Conservation (phyloP, 1,140 invertebrate genomes). For the Colletes gigas region DNA sequence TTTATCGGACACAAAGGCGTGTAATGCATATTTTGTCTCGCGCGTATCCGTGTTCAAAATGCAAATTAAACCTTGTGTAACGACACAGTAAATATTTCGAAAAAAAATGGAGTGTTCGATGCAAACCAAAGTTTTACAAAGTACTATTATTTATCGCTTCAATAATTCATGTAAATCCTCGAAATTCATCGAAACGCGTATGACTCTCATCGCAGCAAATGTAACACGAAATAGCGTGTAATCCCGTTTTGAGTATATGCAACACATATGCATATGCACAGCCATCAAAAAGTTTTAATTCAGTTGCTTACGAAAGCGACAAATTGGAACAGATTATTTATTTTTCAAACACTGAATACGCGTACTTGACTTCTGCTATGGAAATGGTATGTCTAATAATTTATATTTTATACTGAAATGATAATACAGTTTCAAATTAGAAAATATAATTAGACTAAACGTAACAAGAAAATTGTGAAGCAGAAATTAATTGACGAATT, state of each 20-base stretch:
- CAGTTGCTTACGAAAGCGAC: background rate
- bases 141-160: slow-evolving; percentile 15
- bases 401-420: too few species aligned
- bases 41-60: background rate
- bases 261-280: background rate
- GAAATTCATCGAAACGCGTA: slow-evolving; percentile 3
- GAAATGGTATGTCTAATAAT: too few species aligned
- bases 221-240: background rate
- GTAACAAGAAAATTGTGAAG: too few species aligned
- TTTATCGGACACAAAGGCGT: slow-evolving; percentile 7
- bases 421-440: too few species aligned
- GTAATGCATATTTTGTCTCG: slow-evolving; percentile 18
- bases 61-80: slow-evolving; percentile 2
- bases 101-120: background rate
- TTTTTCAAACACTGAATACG: too few species aligned
- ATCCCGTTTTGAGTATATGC: background rate
- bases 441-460: too few species aligned
- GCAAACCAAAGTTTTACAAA: background rate
- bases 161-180: slow-evolving; percentile 22
- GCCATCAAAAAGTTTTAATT: background rate
- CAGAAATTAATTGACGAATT: too few species aligned
- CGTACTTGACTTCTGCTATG: too few species aligned
- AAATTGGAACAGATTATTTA: background rate
- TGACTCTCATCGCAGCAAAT: background rate
- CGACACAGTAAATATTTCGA: background rate